phyloP scores from a whole-genome alignment of 1,140 invertebrate species.

The Odontomachus brunneus region DNA sequence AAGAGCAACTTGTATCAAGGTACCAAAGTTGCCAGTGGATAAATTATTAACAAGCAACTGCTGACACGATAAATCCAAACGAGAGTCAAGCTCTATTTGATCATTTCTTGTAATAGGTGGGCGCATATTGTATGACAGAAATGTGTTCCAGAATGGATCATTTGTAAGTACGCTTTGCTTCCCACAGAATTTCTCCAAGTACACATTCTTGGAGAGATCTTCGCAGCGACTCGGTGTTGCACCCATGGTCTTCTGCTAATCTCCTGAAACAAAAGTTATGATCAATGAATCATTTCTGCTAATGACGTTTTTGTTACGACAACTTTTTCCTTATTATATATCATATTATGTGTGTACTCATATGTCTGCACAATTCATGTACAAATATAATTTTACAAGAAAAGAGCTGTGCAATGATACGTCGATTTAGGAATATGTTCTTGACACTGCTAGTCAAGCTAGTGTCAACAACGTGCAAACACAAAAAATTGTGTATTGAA shows the following conservation, averaged over 20 bases:
- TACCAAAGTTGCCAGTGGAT: conserved; percentile 94
- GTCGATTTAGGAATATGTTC: too few species aligned
- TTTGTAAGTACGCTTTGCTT: conserved; percentile 92
- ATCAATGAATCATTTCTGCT: not conserved
- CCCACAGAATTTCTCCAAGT: conserved; percentile 92
- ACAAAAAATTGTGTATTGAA: not conserved
- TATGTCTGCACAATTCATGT: too few species aligned
- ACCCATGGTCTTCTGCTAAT: conserved; percentile 89
- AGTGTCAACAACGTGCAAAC: not conserved
- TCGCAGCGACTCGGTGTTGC: conserved; percentile 92
- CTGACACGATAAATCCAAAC: conserved; percentile 90
- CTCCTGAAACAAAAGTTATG: conserved; percentile 29
- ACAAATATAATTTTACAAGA: not conserved
- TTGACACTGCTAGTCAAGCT: too few species aligned
- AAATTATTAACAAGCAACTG: conserved; percentile 92
- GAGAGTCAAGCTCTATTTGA: conserved; percentile 89
- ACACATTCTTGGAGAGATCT: conserved; percentile 93
- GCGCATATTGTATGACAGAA: conserved; percentile 96
- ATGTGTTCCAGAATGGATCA: conserved; percentile 97
- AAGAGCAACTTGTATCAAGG: conserved; percentile 94
- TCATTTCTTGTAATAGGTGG: conserved; percentile 91
- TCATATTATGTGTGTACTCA: too few species aligned
- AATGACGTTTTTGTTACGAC: too few species aligned
- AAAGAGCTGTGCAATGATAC: not conserved
- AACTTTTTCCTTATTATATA: too few species aligned